Evolutionary conservation across 2,113 vertebrate species (phyloP).

Genomic region (Strix uralensis): DNA sequence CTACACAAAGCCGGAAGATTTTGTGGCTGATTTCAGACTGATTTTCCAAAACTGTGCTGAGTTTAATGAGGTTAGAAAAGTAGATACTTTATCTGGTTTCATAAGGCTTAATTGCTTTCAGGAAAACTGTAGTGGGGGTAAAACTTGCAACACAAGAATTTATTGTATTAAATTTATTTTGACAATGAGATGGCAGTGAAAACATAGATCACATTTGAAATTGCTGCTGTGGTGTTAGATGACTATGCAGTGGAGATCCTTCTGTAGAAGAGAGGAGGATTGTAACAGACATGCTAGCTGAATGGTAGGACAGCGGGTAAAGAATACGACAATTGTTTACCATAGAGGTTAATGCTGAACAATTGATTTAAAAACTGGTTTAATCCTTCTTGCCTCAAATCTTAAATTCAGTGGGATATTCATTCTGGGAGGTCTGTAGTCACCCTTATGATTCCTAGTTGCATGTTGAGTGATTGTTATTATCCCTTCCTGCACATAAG

Average conservation of each 20-base stretch:
- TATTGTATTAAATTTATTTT: neutral
- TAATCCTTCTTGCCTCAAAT: neutral
- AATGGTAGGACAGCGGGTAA: neutral
- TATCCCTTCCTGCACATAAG: neutral
- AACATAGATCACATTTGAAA: neutral
- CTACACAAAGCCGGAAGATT: constrained; percentile 78
- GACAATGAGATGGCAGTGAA: neutral
- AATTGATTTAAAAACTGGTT: neutral
- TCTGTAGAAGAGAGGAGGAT: neutral
- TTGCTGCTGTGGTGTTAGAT: neutral
- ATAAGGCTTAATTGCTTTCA: neutral
- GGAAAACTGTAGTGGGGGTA: neutral
- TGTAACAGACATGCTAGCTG: neutral
- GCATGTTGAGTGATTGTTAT: neutral
- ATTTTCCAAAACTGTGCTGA: constrained; percentile 83
- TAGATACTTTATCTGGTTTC: neutral
- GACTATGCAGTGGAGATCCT: neutral
- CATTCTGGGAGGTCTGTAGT: neutral
- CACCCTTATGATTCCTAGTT: neutral
- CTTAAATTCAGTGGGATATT: neutral
- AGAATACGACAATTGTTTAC: neutral
- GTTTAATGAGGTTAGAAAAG: constrained; percentile 80
- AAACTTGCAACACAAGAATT: neutral
- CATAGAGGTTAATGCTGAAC: neutral
- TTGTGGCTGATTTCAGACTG: constrained; percentile 78